Evolutionary conservation across 2,113 vertebrate species (phyloP).

Genomic region (Bubo scandiacus): DNA sequence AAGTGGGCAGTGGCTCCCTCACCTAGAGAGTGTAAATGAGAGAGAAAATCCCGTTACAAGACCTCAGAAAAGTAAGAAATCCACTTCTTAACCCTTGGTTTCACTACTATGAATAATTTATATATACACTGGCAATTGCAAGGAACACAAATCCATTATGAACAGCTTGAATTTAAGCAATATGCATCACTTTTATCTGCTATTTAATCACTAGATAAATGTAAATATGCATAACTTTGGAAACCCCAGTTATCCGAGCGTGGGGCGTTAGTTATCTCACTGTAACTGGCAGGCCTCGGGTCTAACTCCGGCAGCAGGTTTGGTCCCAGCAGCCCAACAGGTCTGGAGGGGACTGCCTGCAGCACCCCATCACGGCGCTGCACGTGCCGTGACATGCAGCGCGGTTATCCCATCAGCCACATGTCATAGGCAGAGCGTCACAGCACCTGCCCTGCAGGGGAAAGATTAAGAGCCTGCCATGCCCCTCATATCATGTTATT

Average conservation of each 20-base stretch:
- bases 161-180: not conserved
- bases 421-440: not conserved
- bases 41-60: not conserved
- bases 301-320: not conserved
- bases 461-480: not conserved
- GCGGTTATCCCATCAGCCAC: not conserved
- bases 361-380: not conserved
- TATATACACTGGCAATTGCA: not conserved
- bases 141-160: not conserved
- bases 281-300: not conserved
- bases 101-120: not conserved
- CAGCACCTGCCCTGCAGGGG: not conserved
- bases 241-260: not conserved
- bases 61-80: not conserved
- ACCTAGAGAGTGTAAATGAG: conserved; percentile 69
- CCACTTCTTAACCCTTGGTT: not conserved
- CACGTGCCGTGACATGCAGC: rapidly evolving
- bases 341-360: not conserved
- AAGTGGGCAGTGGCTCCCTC: conserved; percentile 90
- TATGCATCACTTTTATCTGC: not conserved
- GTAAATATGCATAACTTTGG: not conserved
- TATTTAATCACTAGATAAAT: not conserved
- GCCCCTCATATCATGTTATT: not conserved
- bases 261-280: not conserved
- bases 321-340: not conserved